These are phyloP conservation scores for Pachypanchax playfairii DNA, from an alignment of 2,113 vertebrate genomes.

Conservation along the genomic window DNA sequence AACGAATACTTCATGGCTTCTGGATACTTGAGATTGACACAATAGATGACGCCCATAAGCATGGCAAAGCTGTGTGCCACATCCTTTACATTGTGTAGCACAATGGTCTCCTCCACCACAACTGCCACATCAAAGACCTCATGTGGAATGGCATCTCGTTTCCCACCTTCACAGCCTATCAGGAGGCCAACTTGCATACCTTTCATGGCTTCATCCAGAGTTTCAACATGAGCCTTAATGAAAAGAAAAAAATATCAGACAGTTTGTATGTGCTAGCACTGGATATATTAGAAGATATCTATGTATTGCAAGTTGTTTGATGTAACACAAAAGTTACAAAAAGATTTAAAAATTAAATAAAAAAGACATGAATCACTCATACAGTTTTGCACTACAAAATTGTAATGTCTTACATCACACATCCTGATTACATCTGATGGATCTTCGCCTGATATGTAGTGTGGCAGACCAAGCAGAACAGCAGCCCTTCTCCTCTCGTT, in stretches of 20 bases:
- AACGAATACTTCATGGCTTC: not conserved
- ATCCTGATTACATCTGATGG: no score
- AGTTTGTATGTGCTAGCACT: no score
- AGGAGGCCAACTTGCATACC: conserved; percentile 1
- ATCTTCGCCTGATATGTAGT: no score
- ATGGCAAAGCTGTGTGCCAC: not conserved
- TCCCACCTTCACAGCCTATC: conserved; percentile 1
- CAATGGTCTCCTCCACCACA: conserved; percentile 10
- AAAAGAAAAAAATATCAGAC: not conserved
- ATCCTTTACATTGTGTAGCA: not conserved
- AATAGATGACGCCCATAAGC: conserved; percentile 8
- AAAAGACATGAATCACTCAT: no score
- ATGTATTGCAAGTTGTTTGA: no score
- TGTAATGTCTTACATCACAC: no score
- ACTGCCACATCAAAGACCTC: conserved; percentile 1
- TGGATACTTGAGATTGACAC: conserved; percentile 7
- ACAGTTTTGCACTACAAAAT: no score
- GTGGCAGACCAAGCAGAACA: no score
- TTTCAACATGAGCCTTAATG: conserved; percentile 6
- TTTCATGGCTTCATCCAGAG: conserved; percentile 14
- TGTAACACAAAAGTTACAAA: no score
- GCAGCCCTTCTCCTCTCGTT: no score
- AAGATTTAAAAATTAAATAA: no score
- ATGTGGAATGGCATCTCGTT: not conserved
- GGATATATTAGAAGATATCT: no score